Evolutionary conservation across 2,113 vertebrate species (phyloP), one percentile per base, ranked within the genome.

Genomic region (Salvator merianae): DNA sequence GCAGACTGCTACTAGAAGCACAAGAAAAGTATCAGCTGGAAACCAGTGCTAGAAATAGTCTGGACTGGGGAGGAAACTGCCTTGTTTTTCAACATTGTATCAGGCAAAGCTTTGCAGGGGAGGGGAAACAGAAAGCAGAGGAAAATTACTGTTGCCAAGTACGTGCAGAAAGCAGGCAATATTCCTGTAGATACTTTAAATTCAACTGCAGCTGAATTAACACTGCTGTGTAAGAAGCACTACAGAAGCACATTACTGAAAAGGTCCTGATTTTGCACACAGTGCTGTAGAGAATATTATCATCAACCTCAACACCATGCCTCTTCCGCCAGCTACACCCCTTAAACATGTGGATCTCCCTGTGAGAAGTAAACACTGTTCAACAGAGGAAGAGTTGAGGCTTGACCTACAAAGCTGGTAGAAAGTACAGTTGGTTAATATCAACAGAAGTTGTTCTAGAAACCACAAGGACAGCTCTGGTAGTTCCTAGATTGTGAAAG

Each of bases 291-390:
- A 77, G 71, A 32, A 3, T 47, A 47, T 9, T 47, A 47, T 47
- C 9, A 9, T 47, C 40, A 10, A 5, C 0, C 1, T 28, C 74
- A 20, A 79, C n/a, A 0, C 59, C 81, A 78, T 0, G 30, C 66
- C 34, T 16, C 36, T 79, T 82, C 77, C 13, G 84, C 53, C 1
- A 4, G 76, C 84, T 16, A 32, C 63, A 1, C 84, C 20, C 43
- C 59, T 0, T 82, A 12, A 59, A 78, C 88, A 84, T 30, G 62
- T 85, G 87, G 78, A 88, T 70, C 24, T 50, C 68, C 0, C 87
- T 16, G 81, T 62, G 81, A 85, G 83, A 88, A 83, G 90, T 77
- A 89, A 94, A 88, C 88, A 92, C 55, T 1, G 30, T 79, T 16
- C 12, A 87, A 79, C 81, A 24, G 12, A 4, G 1, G 69, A 68